Conservation (phyloP, 2,797 vertebrate species). For the Babyrousa celebensis region DNA sequence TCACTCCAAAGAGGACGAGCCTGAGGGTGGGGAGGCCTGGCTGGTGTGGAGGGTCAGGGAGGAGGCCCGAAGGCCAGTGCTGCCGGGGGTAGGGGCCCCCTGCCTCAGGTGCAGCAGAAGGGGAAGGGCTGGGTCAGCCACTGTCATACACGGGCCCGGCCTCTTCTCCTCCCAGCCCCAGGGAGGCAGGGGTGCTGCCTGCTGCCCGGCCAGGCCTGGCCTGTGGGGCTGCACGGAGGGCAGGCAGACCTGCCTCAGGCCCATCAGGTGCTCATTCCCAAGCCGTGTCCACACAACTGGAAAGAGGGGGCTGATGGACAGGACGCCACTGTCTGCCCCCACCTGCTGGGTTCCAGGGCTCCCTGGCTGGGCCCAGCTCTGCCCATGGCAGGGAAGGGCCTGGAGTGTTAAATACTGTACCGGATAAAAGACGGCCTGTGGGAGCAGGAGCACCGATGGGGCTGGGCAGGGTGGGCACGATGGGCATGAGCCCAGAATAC, state of each 20-base stretch:
- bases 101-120: background rate
- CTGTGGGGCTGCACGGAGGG: background rate
- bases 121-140: background rate
- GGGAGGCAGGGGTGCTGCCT: background rate
- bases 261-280: background rate
- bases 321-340: background rate
- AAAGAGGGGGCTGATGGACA: background rate
- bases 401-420: background rate
- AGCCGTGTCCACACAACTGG: fast-evolving
- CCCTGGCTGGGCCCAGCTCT: background rate
- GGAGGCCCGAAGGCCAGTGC: background rate
- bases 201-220: background rate
- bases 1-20: background rate
- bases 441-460: fast-evolving
- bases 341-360: background rate
- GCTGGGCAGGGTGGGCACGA: background rate
- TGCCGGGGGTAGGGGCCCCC: background rate
- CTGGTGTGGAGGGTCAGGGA: background rate
- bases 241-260: background rate
- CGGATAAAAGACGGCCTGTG: background rate
- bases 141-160: background rate
- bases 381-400: background rate
- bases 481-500: background rate
- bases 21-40: background rate
- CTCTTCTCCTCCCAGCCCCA: background rate